Evolutionary conservation across 2,888 invertebrate genomes (phyloP), one percentile per base, ranked within the genome.

Genomic region (Nudaria mundana): DNA sequence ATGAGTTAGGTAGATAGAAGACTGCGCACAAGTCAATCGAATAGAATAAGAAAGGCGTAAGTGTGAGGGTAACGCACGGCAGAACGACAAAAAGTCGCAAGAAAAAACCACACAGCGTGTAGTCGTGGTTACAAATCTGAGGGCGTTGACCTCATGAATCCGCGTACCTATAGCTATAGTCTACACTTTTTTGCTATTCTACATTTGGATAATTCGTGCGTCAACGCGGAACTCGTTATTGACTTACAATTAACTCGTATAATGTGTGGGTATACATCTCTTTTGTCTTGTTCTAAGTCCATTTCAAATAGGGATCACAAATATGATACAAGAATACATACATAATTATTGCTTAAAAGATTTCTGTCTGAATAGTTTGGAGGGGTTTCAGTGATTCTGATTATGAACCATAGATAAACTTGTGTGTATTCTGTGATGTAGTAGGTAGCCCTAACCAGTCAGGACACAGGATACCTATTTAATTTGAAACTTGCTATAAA

Each of bases 101-200:
- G 13, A 25, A 67, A 76, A 84, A 81, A 81, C 78, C 71, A 62
- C 60, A 51, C 55, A 62, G 30, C 39, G 58, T 57, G 62, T 35
- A 52, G 54, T 70, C 72, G 70, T 73, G 76, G 75, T 78, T 78
- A 76, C 78, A 71, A 77, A 81, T 76, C 69, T 63, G 60, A 67
- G 85, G 75, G 47, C 85, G 65, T 51, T 72, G 82, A 86, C 80
- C 86, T 76, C 78, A 73, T 76, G 71, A 77, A 79, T 72, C 63
- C 72, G 67, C 58, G 71, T 70, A 71, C 67, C 71, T 73, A 76
- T 51, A n/a, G n/a, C n/a, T n/a, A n/a, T n/a, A n/a, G n/a, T n/a
- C n/a, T n/a, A 55, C 38, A 51, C 53, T 73, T 68, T 30, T 66
- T 66, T 66, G 50, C 56, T 55, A 51, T 57, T 52, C 56, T 55